Percentiles rank a stretch among this genome's conserved stretches.
These are phyloP conservation scores for Daubentonia madagascariensis DNA, from an alignment of 2,113 vertebrate species.

Conservation along the genomic window DNA sequence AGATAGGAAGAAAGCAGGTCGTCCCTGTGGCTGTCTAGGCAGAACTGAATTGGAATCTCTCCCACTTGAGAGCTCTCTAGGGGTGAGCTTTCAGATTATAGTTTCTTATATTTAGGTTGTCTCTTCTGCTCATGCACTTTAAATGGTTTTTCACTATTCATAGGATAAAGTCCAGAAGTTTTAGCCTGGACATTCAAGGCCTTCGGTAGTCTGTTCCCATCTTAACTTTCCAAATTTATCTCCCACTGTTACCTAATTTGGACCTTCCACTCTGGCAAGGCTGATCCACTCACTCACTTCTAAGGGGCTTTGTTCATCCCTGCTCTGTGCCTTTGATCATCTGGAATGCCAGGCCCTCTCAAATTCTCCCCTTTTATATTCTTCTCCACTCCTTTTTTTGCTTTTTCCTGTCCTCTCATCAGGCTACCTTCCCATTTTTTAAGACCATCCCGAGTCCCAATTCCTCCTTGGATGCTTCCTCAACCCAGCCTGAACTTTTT, in stretches of 20 bases:
- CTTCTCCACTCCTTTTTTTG: too few species aligned
- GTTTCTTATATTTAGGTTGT: neutral
- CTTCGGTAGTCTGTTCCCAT: neutral
- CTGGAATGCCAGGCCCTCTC: neutral
- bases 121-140: neutral
- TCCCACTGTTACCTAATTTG: neutral
- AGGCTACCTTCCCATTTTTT: neutral
- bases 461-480: neutral
- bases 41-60: neutral
- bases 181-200: neutral
- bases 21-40: neutral
- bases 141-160: neutral
- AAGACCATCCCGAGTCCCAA: neutral
- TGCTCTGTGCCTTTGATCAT: neutral
- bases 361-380: neutral
- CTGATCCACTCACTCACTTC: neutral
- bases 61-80: neutral
- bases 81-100: neutral
- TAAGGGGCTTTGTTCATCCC: neutral
- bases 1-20: neutral
- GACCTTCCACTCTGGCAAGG: neutral
- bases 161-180: neutral
- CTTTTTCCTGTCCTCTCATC: neutral
- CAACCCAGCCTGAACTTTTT: neutral
- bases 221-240: neutral